phyloP scores from a whole-genome alignment of 2,888 invertebrate species.

The Anodontia alba region DNA sequence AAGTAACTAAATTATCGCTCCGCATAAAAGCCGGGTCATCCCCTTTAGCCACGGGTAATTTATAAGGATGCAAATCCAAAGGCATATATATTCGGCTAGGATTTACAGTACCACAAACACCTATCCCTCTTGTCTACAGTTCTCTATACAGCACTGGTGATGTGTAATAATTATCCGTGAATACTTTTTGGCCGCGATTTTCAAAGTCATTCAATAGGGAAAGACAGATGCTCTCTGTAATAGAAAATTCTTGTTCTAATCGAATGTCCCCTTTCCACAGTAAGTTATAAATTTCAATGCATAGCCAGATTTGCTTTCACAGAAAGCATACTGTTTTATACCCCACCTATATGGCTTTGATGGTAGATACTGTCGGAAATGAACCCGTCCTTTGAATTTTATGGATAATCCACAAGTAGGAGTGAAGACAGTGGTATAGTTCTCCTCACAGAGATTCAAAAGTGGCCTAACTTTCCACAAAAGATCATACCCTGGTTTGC shows the following conservation, averaged over 20 bases:
- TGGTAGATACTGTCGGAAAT: constrained; percentile 42
- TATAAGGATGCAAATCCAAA: constrained; percentile 24
- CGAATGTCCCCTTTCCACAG: constrained; percentile 17
- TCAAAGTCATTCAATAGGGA: not conserved
- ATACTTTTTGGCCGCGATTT: not conserved
- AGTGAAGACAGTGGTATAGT: constrained; percentile 23
- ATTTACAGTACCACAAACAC: constrained; percentile 50
- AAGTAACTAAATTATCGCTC: constrained; percentile 39
- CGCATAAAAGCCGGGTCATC: constrained; percentile 60
- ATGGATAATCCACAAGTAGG: constrained; percentile 27
- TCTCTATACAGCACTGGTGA: constrained; percentile 14
- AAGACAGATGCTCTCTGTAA: constrained; percentile 37
- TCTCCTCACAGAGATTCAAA: constrained; percentile 31
- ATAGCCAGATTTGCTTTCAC: constrained; percentile 52
- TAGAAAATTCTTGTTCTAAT: not conserved
- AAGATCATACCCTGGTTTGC: constrained; percentile 17
- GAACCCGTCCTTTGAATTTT: constrained; percentile 52
- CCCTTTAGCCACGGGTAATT: constrained; percentile 40
- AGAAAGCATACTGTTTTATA: constrained; percentile 36
- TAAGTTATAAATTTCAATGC: constrained; percentile 33
- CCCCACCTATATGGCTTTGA: constrained; percentile 43
- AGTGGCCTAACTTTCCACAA: constrained; percentile 27
- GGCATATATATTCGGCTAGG: constrained; percentile 46
- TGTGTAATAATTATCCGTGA: constrained; percentile 17
- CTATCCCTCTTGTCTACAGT: constrained; percentile 26